phyloP scores from a whole-genome alignment of 2,113 vertebrate genomes.

The Psammodynastes pulverulentus region DNA sequence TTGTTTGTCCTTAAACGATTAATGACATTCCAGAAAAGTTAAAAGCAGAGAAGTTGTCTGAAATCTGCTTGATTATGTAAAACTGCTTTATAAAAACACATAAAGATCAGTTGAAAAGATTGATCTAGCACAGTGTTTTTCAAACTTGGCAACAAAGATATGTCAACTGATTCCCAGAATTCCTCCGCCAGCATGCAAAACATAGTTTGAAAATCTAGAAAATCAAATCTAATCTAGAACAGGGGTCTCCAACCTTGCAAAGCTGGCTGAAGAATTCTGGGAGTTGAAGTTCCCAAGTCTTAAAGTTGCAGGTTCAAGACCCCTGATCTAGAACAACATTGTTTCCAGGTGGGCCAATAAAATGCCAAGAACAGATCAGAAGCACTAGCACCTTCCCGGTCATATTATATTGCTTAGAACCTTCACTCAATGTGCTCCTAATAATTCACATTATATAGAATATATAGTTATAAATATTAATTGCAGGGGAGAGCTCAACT shows the following conservation, averaged over 20 bases:
- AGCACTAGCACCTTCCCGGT: neutral
- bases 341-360: neutral
- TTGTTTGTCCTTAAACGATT: slow-evolving; percentile 37
- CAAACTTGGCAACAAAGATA: neutral
- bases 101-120: neutral
- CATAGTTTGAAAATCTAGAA: neutral
- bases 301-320: too few relatives aligned
- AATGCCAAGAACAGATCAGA: neutral
- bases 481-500: too few relatives aligned
- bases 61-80: neutral
- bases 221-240: neutral
- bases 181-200: neutral
- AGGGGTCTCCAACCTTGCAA: too few relatives aligned
- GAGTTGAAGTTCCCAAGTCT: too few relatives aligned
- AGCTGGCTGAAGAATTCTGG: too few relatives aligned
- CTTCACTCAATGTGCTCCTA: too few relatives aligned
- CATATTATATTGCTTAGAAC: neutral
- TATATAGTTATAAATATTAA: neutral
- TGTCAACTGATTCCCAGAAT: neutral
- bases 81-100: neutral
- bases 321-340: neutral
- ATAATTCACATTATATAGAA: neutral
- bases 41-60: neutral
- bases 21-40: neutral
- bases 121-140: neutral